Evolutionary conservation across 2,888 invertebrate species (phyloP), one percentile per base, ranked within the genome.

Genomic region (Hemaris fuciformis): DNA sequence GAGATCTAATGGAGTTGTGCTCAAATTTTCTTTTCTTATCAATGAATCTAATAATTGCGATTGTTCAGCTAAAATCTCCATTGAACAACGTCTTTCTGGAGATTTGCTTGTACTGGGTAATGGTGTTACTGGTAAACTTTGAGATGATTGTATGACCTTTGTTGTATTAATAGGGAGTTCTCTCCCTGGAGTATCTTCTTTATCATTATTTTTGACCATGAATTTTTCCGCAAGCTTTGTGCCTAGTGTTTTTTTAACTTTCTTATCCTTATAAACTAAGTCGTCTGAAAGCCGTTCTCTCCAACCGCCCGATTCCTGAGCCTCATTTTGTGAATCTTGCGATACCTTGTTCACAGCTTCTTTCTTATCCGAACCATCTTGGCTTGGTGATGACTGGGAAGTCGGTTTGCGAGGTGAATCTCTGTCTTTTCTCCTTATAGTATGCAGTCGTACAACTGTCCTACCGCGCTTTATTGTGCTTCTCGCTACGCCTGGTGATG

Each of bases 141-240:
- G 56, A 45, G 62, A 46, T 43, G 38, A 59, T 2, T 41, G 38
- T 58, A 46, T 57, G 59, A 68, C 66, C 53, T 62, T 66, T 57
- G 60, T 62, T 53, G 63, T 64, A 43, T 65, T 59, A 60, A 67
- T 65, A 59, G 48, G 62, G 58, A 68, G 59, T 13, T 27, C 64
- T 31, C 84, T 82, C 27, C 81, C 80, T 72, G 53, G 31, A 31
- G 27, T 13, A 10, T 53, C 53, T 31, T 53, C 53, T 53, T 53
- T 53, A 5, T 93, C 84, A 75, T 94, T 91, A 74, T 95, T 94
- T 73, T 94, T 94, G 25, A 96, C 94, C 46, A 94, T 85, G 77
- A 95, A 96, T 79, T 97, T 96, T 83, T 97, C 97, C 20, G 96
- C 93, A 61, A 97, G 87, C 69, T 95, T 89, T 68, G 96, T 96